Evolutionary conservation across 2,888 invertebrate species (phyloP), one percentile per base, ranked within the genome.

Genomic region (Tetragnatha montana): DNA sequence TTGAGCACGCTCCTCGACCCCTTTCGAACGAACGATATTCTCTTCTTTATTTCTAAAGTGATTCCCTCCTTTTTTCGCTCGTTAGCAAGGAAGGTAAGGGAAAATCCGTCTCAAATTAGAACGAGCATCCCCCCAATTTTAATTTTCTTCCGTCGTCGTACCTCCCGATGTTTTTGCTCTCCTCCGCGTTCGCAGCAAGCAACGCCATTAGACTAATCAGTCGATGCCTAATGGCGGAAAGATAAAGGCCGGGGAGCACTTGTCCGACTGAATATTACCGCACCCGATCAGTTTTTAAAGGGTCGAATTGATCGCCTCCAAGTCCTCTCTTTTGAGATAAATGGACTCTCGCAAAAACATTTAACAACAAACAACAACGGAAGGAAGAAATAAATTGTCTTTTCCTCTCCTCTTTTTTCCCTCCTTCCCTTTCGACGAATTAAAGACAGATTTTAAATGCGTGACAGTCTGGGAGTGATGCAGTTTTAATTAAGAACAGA

Each of bases 161-260:
- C 22, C 51, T 17, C 17, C 35, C 51, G n/a, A 12, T 22, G 73
- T 82, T 82, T 50, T 60, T 82, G 51, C 51, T 47, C 68, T 6
- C 47, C 14, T 21, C 21, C 17, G 21, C 74, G 50, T 78, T 70
- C 50, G 50, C 69, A n/a, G n/a, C n/a, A n/a, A n/a, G 79, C 73
- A 87, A 76, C 71, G 81, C 87, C 87, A 88, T 88, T 88, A 88
- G 82, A 68, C 87, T 88, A 88, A 88, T 88, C 87, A 88, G 87
- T 81, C 60, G 70, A 71, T 79, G 35, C 21, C 86, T 86, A 78
- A 86, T 86, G 86, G 60, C 79, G 73, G 79, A 86, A 86, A 86
- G 79, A 86, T 86, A 80, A 86, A 86, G 79, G 51, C 35, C 35
- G 35, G 71, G n/a, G 74, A 70, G 69, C 68, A 85, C 71, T 78